These are phyloP conservation scores for Aphrophora alni DNA, from an alignment of 2,888 invertebrate species.

Conservation along the genomic window DNA sequence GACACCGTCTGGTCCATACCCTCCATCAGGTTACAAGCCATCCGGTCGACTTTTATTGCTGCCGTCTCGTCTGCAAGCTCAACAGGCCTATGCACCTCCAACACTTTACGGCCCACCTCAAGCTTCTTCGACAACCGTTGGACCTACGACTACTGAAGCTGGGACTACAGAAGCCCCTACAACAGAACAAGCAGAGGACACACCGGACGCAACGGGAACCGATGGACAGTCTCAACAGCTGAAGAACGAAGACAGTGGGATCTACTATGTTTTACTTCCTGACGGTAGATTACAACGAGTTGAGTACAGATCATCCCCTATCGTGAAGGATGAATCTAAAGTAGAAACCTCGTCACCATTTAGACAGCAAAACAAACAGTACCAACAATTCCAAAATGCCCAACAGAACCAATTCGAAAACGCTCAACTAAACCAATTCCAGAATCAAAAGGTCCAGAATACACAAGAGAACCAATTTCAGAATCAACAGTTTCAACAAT, in stretches of 20 bases:
- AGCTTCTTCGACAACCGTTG: not conserved
- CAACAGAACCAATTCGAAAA: conserved; percentile 27
- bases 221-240: conserved; percentile 17
- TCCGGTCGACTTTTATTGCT: not conserved
- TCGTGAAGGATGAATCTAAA: not conserved
- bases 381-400: conserved; percentile 17
- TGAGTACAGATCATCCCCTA: not conserved
- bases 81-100: not conserved
- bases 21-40: not conserved
- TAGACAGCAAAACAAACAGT: not conserved
- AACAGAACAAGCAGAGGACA: not conserved
- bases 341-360: not conserved
- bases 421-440: conserved; percentile 18
- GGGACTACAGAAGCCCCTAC: not conserved
- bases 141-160: not conserved
- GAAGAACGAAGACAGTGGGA: conserved; percentile 11
- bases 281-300: not conserved
- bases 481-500: not conserved
- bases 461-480: not conserved
- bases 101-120: not conserved
- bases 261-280: not conserved
- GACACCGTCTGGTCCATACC: not conserved
- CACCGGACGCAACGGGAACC: not conserved
- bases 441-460: not conserved
- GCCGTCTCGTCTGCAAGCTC: not conserved